Percentiles rank a stretch among this genome's conserved stretches.
Conservation (phyloP, 1,140 invertebrate genomes). For the Pseudomyrmex pallidus region DNA sequence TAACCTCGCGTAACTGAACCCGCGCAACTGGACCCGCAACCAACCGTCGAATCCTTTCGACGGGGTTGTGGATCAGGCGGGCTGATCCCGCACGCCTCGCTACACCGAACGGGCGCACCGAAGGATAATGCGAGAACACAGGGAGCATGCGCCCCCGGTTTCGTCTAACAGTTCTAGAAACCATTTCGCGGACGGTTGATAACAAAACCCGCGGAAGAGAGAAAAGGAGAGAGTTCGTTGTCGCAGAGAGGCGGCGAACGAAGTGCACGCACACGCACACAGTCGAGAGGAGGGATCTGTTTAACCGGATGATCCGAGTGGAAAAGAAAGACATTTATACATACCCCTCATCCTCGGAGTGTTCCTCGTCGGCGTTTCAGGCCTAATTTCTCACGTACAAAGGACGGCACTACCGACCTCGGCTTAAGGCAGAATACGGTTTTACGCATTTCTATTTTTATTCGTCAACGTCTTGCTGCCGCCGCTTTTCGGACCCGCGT, state of each 20-base stretch:
- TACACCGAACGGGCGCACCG: conserved; percentile 16
- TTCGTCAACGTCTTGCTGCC: conserved; percentile 13
- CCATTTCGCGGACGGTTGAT: conserved; percentile 75
- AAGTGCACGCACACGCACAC: not conserved
- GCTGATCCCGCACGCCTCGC: conserved; percentile 45
- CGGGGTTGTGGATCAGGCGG: conserved; percentile 41
- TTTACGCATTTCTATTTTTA: conserved; percentile 63
- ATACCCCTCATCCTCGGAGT: conserved; percentile 61
- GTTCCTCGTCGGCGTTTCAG: conserved; percentile 78
- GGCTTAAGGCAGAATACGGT: conserved; percentile 51
- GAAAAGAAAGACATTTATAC: conserved; percentile 63
- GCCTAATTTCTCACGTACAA: conserved; percentile 80
- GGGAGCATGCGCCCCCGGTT: conserved; percentile 58
- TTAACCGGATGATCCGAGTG: conserved; percentile 78
- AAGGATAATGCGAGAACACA: conserved; percentile 70
- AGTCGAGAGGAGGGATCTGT: conserved; percentile 70
- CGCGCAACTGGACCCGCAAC: conserved; percentile 55
- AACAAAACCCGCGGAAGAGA: conserved; percentile 66
- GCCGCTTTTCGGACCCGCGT: conserved; percentile 47
- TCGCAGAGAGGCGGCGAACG: conserved; percentile 25
- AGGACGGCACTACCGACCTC: conserved; percentile 44
- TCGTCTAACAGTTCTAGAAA: conserved; percentile 75
- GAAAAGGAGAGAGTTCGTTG: conserved; percentile 37
- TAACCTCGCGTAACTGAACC: conserved; percentile 61
- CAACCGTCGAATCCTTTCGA: conserved; percentile 67